Conservation (phyloP, 2,797 vertebrate genomes). For the Clamator glandarius region DNA sequence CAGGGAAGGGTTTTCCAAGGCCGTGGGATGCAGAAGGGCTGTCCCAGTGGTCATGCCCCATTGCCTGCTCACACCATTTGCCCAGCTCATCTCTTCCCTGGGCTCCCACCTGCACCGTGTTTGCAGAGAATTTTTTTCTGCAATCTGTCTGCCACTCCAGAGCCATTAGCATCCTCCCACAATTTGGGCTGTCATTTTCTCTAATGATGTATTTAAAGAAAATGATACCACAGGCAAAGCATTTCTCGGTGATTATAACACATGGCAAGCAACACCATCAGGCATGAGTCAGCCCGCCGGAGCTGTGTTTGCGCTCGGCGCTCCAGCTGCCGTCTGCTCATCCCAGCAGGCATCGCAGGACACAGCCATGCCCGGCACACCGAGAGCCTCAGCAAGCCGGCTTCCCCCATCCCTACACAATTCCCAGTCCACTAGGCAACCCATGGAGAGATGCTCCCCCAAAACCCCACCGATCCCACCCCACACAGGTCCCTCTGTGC, state of each 20-base stretch:
- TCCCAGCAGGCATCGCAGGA: not conserved
- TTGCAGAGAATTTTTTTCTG: conserved; percentile 25
- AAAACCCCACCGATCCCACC: not conserved
- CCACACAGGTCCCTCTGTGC: rapidly evolving
- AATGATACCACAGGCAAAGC: conserved; percentile 61
- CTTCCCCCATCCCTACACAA: not conserved
- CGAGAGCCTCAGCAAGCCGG: rapidly evolving
- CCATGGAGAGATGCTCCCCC: not conserved
- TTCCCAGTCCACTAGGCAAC: not conserved
- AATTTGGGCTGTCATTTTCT: conserved; percentile 55
- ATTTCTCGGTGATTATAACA: conserved; percentile 21
- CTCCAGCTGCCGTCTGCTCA: conserved; percentile 26
- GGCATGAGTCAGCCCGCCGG: conserved; percentile 25
- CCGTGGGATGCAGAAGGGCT: rapidly evolving
- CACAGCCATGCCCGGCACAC: rapidly evolving
- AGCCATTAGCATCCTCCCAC: conserved; percentile 59
- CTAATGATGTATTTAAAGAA: conserved; percentile 68
- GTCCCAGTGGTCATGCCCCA: not conserved
- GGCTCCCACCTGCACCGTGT: not conserved
- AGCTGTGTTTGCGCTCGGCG: not conserved
- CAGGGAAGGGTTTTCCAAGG: not conserved
- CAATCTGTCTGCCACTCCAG: conserved; percentile 46
- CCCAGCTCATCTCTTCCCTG: rapidly evolving
- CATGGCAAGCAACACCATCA: conserved; percentile 9
- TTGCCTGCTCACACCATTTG: rapidly evolving